Base-by-base conservation (phyloP, 2,888 invertebrate genomes). In the Eupeodes luniger region DNA sequence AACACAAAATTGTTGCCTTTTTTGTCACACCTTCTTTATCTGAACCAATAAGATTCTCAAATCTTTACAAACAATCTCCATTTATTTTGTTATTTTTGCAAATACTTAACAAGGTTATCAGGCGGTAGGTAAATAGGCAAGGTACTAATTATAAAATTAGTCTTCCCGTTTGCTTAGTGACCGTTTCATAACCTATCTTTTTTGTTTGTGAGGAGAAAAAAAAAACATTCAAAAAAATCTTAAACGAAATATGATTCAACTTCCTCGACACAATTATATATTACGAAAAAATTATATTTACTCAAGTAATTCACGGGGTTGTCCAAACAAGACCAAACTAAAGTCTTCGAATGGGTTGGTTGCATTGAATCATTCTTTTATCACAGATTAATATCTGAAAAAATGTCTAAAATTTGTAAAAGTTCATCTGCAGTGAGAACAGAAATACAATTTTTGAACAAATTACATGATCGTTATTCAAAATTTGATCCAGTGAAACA, bases 111-210 rank as follows among this genome's bases (percentile, higher is more conserved):
- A 53, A 14, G 67, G 75, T 84, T 84, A 57, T n/a, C 62, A 36
- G n/a, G 27, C 27, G 27, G 27, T 27, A 10, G 40, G 14, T 64
- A 55, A 4, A 1, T 59, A 12, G 14, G 53, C 2, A 5, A 19
- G 9, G 9, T 51, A 67, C 69, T 69, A 69, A 59, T 80, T 69
- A 47, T 34, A 70, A 70, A 34, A 11, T 44, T 69, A 66, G 76
- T 81, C 61, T 70, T 47, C 36, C 62, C 49, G 53, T 81, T 85
- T 85, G 44, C 62, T 67, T 67, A 81, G 57, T 78, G 81, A 78
- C 72, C 81, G 72, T 61, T 81, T 59, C 57, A 67, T 19, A 16
- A 40, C 34, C 44, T 64, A 14, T 10, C 16, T 69, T 11, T 11
- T 51, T 51, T 53, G 1, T 40, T 7, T 40, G 5, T 40, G 40